Percentiles rank a stretch among this genome's conserved stretches.
phyloP scores from a whole-genome alignment of 2,113 vertebrate species.

The Equus quagga region DNA sequence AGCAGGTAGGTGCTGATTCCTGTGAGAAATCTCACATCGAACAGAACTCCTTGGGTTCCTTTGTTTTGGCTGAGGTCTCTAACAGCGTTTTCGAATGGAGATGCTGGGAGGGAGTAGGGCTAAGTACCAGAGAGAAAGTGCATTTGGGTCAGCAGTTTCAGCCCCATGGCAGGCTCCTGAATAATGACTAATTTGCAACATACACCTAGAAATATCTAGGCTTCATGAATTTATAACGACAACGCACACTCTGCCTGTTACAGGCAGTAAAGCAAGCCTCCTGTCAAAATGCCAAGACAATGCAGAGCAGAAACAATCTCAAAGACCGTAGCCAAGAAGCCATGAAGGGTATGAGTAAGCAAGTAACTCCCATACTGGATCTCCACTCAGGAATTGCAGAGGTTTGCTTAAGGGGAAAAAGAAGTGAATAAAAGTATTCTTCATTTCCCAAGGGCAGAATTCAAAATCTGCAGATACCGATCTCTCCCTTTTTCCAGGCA shows the following conservation, averaged over 20 bases:
- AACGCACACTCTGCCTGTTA: constrained; percentile 80
- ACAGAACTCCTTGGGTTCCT: not conserved
- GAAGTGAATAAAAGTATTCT: not conserved
- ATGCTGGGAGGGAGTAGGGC: not conserved
- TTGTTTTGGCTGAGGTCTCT: constrained; percentile 20
- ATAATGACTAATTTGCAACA: constrained; percentile 88
- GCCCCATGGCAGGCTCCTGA: not conserved
- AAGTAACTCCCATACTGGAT: constrained; percentile 47
- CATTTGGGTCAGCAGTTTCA: constrained; percentile 50
- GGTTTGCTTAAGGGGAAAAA: constrained; percentile 20
- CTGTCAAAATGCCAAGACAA: constrained; percentile 82
- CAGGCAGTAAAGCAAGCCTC: constrained; percentile 75
- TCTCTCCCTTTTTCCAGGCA: not conserved
- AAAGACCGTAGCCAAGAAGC: constrained; percentile 55
- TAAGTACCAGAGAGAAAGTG: not conserved
- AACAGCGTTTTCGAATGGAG: not conserved
- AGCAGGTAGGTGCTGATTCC: not conserved
- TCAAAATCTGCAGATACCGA: constrained; percentile 16
- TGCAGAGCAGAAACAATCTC: constrained; percentile 58
- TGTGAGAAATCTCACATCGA: constrained; percentile 19
- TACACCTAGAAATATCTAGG: constrained; percentile 85
- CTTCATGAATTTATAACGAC: constrained; percentile 86
- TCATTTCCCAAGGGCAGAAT: not conserved
- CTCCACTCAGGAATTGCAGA: not conserved
- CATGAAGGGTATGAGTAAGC: constrained; percentile 41